Evolutionary conservation across 2,113 vertebrate genomes (phyloP).

Genomic region (Sturnira hondurensis): DNA sequence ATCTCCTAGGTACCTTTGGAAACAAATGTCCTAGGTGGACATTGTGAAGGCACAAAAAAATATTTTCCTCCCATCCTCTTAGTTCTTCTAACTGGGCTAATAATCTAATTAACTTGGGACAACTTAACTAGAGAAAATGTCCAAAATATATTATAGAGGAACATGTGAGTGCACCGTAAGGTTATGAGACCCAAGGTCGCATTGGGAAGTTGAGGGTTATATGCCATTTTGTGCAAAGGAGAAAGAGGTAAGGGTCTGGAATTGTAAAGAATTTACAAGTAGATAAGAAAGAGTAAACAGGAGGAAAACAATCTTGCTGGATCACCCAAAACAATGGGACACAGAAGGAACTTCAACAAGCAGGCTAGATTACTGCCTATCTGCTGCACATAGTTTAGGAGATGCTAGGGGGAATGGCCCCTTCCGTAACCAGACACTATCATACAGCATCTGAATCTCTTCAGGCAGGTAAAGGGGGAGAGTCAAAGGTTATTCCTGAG

Average conservation of each 20-base stretch:
- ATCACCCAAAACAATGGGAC: background rate
- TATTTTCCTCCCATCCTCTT: background rate
- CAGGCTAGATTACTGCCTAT: too few relatives aligned
- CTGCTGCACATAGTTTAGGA: background rate
- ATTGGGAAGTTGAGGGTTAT: background rate
- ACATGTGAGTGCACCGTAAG: too few relatives aligned
- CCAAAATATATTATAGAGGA: background rate
- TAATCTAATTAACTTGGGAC: background rate
- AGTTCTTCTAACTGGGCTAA: background rate
- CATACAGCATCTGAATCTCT: background rate
- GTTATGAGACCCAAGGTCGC: background rate
- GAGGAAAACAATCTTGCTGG: background rate
- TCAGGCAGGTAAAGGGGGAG: background rate
- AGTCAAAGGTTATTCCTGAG: background rate
- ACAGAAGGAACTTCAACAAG: background rate
- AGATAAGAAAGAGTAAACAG: background rate
- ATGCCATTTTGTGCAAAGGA: background rate
- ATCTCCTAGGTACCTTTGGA: background rate
- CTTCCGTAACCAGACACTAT: background rate
- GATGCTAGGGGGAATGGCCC: background rate
- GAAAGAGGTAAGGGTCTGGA: background rate
- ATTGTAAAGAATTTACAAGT: background rate
- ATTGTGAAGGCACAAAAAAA: background rate
- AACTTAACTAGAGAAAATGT: background rate
- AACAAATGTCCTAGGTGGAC: constrained; percentile 13